Conservation (phyloP, 2,113 vertebrate species). For the Larimichthys polyactis region DNA sequence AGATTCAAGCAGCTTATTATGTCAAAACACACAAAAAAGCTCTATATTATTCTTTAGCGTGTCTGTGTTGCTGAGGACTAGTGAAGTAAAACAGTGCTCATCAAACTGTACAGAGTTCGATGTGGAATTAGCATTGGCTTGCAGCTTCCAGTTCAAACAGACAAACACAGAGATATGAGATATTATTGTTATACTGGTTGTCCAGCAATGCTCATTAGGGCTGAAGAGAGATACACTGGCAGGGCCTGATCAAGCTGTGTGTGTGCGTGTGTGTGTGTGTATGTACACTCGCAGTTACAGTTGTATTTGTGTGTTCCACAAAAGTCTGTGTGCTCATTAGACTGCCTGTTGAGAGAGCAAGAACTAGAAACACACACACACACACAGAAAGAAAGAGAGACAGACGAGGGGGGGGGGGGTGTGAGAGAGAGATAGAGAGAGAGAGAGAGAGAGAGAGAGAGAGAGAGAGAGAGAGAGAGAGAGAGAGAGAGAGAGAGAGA, state of each 20-base stretch:
- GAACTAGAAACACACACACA: constrained; percentile 31
- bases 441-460: background rate
- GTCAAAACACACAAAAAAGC: constrained; percentile 10
- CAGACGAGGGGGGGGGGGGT: too few relatives aligned
- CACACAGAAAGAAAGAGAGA: background rate
- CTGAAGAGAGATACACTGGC: constrained; percentile 53
- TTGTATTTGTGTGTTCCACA: constrained; percentile 30
- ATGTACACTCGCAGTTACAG: background rate
- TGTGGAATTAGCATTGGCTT: constrained; percentile 51
- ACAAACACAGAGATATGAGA: constrained; percentile 60
- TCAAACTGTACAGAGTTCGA: constrained; percentile 44
- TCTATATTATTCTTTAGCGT: constrained; percentile 13
- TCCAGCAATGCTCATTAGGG: constrained; percentile 73
- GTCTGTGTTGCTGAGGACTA: background rate
- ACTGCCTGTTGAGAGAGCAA: constrained; percentile 49
- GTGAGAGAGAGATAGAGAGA: background rate
- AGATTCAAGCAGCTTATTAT: constrained; percentile 37
- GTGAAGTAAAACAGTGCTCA: constrained; percentile 44
- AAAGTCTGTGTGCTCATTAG: constrained; percentile 64
- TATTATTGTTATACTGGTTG: constrained; percentile 61
- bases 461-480: background rate
- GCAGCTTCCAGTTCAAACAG: constrained; percentile 53
- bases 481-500: background rate
- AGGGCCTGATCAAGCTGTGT: constrained; percentile 53
- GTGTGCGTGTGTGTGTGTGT: constrained; percentile 17